Evolutionary conservation across 1,140 invertebrate genomes (phyloP).

Genomic region (Arion vulgaris): DNA sequence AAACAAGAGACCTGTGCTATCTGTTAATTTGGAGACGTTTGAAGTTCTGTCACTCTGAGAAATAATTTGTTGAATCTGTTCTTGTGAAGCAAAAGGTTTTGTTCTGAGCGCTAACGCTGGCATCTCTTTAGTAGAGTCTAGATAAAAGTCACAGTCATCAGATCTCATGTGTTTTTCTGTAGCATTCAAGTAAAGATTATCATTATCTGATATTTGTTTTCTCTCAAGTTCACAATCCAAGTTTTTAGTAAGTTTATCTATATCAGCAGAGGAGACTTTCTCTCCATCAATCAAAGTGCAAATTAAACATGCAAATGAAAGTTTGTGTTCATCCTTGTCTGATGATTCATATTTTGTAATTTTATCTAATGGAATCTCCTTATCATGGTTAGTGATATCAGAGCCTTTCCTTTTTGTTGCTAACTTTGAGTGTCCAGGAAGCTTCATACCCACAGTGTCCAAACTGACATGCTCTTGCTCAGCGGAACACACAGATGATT

Average conservation of each 20-base stretch:
- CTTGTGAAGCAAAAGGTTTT: not conserved
- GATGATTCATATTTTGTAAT: not conserved
- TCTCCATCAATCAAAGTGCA: not conserved
- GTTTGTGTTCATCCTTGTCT: not conserved
- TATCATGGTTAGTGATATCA: not conserved
- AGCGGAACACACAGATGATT: not conserved
- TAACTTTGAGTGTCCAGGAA: not conserved
- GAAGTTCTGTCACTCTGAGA: not conserved
- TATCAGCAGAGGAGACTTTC: not conserved
- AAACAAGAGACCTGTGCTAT: not conserved
- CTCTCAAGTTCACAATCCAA: not conserved
- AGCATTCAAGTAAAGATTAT: not conserved
- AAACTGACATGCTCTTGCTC: not conserved
- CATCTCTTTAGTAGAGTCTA: constrained; percentile 30
- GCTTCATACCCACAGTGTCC: not conserved
- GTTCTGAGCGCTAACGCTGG: not conserved
- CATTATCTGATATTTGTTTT: not conserved
- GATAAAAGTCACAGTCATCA: not conserved
- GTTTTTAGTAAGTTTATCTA: not conserved
- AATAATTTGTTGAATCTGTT: not conserved
- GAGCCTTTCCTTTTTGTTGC: not conserved
- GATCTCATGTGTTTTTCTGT: not conserved
- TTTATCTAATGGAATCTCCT: not conserved
- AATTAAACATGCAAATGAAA: not conserved
- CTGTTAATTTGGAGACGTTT: not conserved